Evolutionary conservation across 2,113 vertebrate species (phyloP), one percentile per base, ranked within the genome.

Genomic region (Crypturellus undulatus): DNA sequence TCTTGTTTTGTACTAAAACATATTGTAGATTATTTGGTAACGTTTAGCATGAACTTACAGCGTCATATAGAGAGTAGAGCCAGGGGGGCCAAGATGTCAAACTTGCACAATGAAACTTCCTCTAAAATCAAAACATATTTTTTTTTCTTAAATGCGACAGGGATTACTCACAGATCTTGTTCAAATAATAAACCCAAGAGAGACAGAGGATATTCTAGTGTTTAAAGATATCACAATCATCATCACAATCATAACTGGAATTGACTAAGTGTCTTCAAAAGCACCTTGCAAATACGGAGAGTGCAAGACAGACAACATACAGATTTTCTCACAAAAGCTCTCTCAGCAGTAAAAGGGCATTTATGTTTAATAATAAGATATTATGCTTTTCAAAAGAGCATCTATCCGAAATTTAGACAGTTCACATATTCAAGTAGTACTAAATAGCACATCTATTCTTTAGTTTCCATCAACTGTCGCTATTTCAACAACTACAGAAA

Each of bases 41-140:
- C 19, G 32, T 9, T 13, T 3, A 26, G 5, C 43, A 65, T 81
- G 84, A 87, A 99, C 99, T 99, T 96, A 99, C 99, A 47, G 99
- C 99, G 62, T 99, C 99, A 86, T 99, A 99, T 5, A 99, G 98
- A 18, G 99, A 98, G 58, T 99, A 99, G 42, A 99, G 98, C 99
- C 99, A 99, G 42, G 98, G 98, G 34, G 99, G 99, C 99, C 99
- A 99, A 8, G 98, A 98, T 2, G 99, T 99, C 98, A 99, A 94
- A 96, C 98, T 99, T 42, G 99, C 99, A 98, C 99, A 98, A 92
- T 98, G 98, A 93, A 99, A 99, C 97, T 99, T 99, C 92, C 98
- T 99, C 99, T 99, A 96, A 82, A 97, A 97, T 8, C 96, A 89
- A 97, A 81, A 22, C 80, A 96, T 20, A 89, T 64, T 90, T 72